Evolutionary conservation across 2,113 vertebrate genomes (phyloP).

Genomic region (Gavialis gangeticus): DNA sequence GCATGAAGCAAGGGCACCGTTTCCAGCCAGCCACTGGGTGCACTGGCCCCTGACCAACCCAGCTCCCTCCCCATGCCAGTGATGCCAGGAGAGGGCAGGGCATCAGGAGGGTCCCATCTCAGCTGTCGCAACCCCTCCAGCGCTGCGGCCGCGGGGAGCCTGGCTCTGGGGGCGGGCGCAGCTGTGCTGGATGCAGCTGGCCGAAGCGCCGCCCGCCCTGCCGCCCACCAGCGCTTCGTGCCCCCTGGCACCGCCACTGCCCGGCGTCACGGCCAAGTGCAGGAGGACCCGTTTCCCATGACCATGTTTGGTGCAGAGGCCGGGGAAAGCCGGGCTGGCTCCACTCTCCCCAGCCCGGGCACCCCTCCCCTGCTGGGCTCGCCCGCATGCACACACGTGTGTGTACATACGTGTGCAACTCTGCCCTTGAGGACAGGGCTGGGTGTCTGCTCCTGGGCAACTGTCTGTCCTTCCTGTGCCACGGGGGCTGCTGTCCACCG

Average conservation of each 20-base stretch:
- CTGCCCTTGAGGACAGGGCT: background rate
- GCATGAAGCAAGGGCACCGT: too few relatives aligned
- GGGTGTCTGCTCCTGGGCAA: background rate
- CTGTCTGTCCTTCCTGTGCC: background rate
- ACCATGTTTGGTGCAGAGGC: background rate
- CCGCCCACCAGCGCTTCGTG: background rate
- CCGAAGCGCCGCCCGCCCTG: background rate
- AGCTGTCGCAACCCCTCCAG: too few relatives aligned
- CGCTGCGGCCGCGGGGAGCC: background rate
- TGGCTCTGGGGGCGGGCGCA: background rate
- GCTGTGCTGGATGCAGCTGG: background rate
- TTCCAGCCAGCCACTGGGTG: too few relatives aligned
- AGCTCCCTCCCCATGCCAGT: too few relatives aligned
- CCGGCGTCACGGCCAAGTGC: background rate
- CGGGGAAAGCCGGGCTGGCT: background rate
- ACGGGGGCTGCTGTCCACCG: background rate
- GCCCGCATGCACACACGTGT: background rate
- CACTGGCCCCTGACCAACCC: too few relatives aligned
- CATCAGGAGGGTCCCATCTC: fast-evolving
- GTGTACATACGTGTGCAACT: background rate
- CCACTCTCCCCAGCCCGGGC: too few relatives aligned
- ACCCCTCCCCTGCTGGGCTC: background rate
- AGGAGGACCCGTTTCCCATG: background rate
- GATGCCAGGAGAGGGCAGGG: background rate
- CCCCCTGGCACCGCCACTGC: background rate